Base-by-base conservation (phyloP, 2,113 vertebrate genomes). In the Mustela nigripes region DNA sequence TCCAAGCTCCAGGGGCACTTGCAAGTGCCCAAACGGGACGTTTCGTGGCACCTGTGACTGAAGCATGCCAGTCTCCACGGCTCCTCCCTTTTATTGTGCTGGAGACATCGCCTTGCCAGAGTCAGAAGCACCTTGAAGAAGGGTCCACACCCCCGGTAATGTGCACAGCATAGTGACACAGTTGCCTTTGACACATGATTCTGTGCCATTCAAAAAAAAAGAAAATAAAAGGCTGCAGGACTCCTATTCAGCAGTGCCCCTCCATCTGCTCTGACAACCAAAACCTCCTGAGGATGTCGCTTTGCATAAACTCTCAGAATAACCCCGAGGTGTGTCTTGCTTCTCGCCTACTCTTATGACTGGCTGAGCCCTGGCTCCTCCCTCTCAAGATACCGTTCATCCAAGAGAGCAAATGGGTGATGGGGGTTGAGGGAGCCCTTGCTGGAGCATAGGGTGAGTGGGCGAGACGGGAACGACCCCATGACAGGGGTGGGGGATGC, bases 251-350 rank as follows among this genome's bases (percentile, higher is more conserved):
- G 21, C 26, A 18, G 14, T 1, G 4, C 7, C 12, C 5, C 4
- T 39, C 21, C 2, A 6, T 6, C 71, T 73, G 69, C 36, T 22
- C 71, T 2, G 11, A 73, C 19, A 18, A 58, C 21, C 1, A 7
- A 50, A 36, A 4, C 1, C 5, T 21, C 74, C 6, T 2, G 7
- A 14, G 31, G 39, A 3, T 6, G 1, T 4, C 4, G 0, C 5
- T 45, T 60, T 42, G 16, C 4, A 12, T 4, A 0, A 56, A 4
- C 15, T 39, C 39, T 45, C 14, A 33, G 5, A 22, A 15, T 56
- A 36, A 33, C 21, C 28, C 15, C 8, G 42, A 3, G 9, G 24
- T 1, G 5, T 24, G 78, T 24, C 4, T 11, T 7, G 7, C 58
- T 60, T 60, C 58, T 21, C 1, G 18, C 36, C 14, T 12, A 73